Conservation (phyloP, 2,888 invertebrate genomes). For the Philaethria dido region DNA sequence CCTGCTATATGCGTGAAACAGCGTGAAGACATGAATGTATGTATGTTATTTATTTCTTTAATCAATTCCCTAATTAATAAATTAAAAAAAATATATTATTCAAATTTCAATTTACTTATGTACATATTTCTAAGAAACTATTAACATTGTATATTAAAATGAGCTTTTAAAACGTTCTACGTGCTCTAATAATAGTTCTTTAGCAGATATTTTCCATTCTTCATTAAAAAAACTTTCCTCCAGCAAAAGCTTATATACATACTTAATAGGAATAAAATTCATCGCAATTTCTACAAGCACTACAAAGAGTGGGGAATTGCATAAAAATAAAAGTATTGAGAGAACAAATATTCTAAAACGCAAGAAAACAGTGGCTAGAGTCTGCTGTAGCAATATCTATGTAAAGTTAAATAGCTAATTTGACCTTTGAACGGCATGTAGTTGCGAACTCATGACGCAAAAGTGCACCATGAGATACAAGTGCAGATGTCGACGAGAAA, state of each 20-base stretch:
- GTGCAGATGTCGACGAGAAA: slow-evolving; percentile 42
- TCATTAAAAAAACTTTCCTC: neutral
- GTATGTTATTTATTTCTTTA: no score
- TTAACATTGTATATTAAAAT: neutral
- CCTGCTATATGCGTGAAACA: no score
- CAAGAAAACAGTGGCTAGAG: slow-evolving; percentile 33
- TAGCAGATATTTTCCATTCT: neutral
- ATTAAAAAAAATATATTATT: neutral
- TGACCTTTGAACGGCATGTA: slow-evolving; percentile 41
- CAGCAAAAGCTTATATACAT: slow-evolving; percentile 12
- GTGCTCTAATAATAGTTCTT: neutral
- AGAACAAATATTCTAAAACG: slow-evolving; percentile 34
- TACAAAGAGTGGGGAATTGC: slow-evolving; percentile 10
- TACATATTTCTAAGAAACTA: neutral
- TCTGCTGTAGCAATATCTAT: slow-evolving; percentile 40
- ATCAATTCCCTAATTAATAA: no score
- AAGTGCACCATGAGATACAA: slow-evolving; percentile 41
- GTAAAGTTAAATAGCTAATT: slow-evolving; percentile 45
- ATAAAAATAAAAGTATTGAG: slow-evolving; percentile 30
- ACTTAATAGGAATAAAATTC: slow-evolving; percentile 20
- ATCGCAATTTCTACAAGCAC: slow-evolving; percentile 21
- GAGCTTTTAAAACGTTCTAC: slow-evolving; percentile 4
- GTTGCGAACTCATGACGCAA: slow-evolving; percentile 37
- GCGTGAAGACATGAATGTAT: no score
- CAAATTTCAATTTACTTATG: neutral